phyloP scores from a whole-genome alignment of 2,113 vertebrate species.

The Cygnus atratus region DNA sequence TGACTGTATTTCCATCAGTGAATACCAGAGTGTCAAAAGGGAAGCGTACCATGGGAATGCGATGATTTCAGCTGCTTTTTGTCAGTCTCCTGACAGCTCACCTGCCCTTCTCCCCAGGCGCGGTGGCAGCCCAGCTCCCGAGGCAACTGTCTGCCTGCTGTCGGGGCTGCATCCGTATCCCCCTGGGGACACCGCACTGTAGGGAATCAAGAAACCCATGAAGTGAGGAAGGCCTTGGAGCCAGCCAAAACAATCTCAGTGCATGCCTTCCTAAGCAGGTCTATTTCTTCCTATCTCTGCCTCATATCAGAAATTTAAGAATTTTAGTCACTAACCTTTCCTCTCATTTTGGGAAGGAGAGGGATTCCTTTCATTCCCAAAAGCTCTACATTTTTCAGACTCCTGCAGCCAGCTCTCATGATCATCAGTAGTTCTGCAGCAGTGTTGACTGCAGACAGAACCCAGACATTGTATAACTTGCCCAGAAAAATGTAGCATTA shows the following conservation, averaged over 20 bases:
- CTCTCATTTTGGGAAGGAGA: neutral
- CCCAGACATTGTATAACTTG: neutral
- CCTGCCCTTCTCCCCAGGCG: neutral
- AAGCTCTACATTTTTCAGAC: neutral
- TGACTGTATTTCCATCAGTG: neutral
- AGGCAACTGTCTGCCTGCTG: neutral
- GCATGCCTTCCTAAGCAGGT: neutral
- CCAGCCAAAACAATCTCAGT: neutral
- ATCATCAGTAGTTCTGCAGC: neutral
- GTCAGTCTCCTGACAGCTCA: neutral
- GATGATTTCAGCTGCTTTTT: neutral
- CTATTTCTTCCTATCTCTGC: neutral
- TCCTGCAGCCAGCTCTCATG: neutral
- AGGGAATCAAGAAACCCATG: neutral
- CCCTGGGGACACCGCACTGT: fast-evolving
- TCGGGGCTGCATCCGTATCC: neutral
- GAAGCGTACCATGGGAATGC: fast-evolving
- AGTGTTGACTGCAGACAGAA: neutral
- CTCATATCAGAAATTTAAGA: neutral
- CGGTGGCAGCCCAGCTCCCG: fast-evolving
- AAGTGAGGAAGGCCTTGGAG: neutral
- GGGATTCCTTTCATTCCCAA: neutral
- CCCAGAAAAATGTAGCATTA: neutral
- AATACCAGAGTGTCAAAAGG: neutral
- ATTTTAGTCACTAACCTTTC: neutral